These are phyloP conservation scores for Riparia riparia DNA, from an alignment of 2,113 vertebrate species.

Conservation along the genomic window DNA sequence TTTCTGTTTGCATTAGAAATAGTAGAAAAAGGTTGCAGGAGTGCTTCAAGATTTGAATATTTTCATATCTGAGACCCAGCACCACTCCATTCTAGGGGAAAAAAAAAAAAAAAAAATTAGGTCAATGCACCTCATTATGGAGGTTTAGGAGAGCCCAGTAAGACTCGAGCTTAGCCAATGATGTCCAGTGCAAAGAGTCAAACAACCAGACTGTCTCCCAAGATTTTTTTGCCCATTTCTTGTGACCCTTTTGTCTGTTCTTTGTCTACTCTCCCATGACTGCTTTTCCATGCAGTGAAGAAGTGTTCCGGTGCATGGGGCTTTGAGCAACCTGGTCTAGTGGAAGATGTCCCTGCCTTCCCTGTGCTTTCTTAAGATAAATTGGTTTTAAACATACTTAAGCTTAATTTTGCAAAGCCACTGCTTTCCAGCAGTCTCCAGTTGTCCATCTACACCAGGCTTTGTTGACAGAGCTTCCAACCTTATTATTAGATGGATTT, in stretches of 20 bases:
- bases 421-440: not conserved
- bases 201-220: not conserved
- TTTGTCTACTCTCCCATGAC: not conserved
- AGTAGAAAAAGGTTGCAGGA: not conserved
- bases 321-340: not conserved
- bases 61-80: not conserved
- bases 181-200: not conserved
- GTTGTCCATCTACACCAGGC: not conserved
- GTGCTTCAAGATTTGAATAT: not conserved
- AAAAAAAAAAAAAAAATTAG: not conserved
- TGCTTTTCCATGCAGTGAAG: not conserved
- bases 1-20: not conserved
- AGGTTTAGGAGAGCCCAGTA: not conserved
- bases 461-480: not conserved
- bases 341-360: not conserved
- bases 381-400: not conserved
- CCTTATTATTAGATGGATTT: not conserved
- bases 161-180: not conserved
- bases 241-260: not conserved
- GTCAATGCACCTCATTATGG: rapidly evolving
- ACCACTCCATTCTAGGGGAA: not conserved
- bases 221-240: not conserved
- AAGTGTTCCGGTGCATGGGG: not conserved
- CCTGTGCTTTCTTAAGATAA: not conserved
- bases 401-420: not conserved